These are phyloP conservation scores for Schizopygopsis malacanthus DNA, from an alignment of 2,797 vertebrate species.

Conservation along the genomic window DNA sequence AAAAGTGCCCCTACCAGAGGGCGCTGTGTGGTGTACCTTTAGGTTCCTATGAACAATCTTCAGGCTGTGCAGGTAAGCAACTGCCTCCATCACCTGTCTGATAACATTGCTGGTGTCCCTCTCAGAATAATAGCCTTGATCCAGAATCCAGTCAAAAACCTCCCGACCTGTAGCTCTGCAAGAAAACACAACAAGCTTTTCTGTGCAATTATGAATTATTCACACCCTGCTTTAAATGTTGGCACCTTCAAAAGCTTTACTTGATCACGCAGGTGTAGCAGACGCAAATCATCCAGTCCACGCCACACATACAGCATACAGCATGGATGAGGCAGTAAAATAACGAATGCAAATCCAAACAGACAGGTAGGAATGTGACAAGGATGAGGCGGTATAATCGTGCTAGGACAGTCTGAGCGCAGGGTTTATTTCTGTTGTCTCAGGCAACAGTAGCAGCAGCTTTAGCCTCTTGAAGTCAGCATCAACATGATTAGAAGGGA, in stretches of 20 bases:
- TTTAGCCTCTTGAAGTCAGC: constrained; percentile 16
- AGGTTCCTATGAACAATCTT: constrained; percentile 97
- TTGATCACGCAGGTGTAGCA: constrained; percentile 28
- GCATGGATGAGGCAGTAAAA: constrained; percentile 27
- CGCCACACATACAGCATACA: background rate
- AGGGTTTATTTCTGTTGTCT: constrained; percentile 42
- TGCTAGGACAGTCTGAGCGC: constrained; percentile 9
- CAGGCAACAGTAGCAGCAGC: background rate
- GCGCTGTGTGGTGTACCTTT: constrained; percentile 81
- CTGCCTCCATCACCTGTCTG: constrained; percentile 95
- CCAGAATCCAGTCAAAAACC: constrained; percentile 99
- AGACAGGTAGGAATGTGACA: constrained; percentile 34
- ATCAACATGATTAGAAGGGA: background rate
- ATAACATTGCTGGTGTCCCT: constrained; percentile 97
- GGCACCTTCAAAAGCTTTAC: constrained; percentile 29
- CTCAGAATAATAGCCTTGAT: constrained; percentile 98
- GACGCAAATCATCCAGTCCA: constrained; percentile 8
- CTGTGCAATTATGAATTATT: constrained; percentile 29
- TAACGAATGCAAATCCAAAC: constrained; percentile 54
- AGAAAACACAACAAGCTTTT: constrained; percentile 39
- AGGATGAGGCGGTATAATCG: background rate
- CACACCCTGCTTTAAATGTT: background rate
- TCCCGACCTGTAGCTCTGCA: constrained; percentile 94
- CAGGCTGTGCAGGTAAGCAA: constrained; percentile 95
- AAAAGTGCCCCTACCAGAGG: constrained; percentile 53